Evolutionary conservation across 2,113 vertebrate species (phyloP), one percentile per base, ranked within the genome.

Genomic region (Catagonus wagneri): DNA sequence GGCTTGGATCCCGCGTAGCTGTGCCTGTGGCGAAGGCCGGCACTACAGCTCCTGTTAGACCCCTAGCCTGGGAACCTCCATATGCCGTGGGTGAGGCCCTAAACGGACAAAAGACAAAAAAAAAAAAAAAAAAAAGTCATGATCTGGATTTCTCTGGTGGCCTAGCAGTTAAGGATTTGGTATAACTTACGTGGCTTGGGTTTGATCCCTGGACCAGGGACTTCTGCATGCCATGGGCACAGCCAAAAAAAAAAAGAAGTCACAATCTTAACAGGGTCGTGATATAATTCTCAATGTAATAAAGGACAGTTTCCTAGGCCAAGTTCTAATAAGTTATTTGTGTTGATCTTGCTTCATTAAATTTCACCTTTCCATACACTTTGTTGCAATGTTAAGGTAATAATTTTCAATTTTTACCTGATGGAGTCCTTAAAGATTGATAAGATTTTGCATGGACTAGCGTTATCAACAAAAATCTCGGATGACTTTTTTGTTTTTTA

Each of bases 201-300:
- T 44, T 44, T 44, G 44, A 44, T 44, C 44, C 44, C 44, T 44
- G 8, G 44, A 4, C 44, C 44, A 44, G 44, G 44, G 8, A 44
- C 8, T 44, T 44, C 44, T 44, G 44, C 44, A 44, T 44, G 44
- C 44, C 8, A 8, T 44, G 44, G 44, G 44, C 44, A 44, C 44
- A 44, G 44, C 44, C 44, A 44, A 44, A 44, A 44, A 44, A 44
- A 44, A 44, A 44, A 97, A 95, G 71, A 88, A 89, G 74, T 92
- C 94, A 80, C 97, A 56, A 95, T 97, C 96, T 93, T 90, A 29
- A 86, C 75, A 79, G 34, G 89, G 50, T 60, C 96, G 76, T 81
- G 52, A 81, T 80, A 58, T 52, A 96, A 81, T 8, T 98, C 66
- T 91, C 89, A 95, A 4, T 56, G 44, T 90, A 90, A 95, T 89